Evolutionary conservation across 2,113 vertebrate species (phyloP), one percentile per base, ranked within the genome.

Genomic region (Dolichotis patagonum): DNA sequence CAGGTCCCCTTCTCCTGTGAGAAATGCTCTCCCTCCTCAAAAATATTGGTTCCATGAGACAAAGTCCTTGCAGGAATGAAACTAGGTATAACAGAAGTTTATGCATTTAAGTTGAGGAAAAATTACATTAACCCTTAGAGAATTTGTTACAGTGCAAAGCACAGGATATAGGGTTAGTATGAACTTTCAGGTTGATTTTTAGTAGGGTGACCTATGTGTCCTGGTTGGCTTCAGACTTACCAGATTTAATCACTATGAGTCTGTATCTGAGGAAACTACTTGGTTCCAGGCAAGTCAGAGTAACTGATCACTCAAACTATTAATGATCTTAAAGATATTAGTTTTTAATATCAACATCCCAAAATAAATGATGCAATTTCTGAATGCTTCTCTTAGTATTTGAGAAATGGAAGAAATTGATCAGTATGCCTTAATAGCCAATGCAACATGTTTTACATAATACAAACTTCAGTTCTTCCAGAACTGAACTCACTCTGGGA

Each of bases 41-140:
- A 95, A 87, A 96, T 80, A 97, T 97, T 96, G 97, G 96, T 94
- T 97, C 87, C 85, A 96, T 41, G n/a, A 97, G 80, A 93, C 46
- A 83, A 89, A 95, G 85, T 85, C 95, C 88, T 96, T 90, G 46
- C 49, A 75, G 60, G 86, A 90, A 94, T 86, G 93, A 85, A 75
- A 91, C 30, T 5, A 94, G 92, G 65, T 90, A 91, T 94, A 94
- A 92, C 69, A 80, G 28, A 78, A 77, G 67, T 62, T 85, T 71
- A 81, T 85, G 73, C 35, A 83, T 67, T 73, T 85, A 93, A 96
- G 26, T 52, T 69, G 77, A 85, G 65, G 65, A 93, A 96, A 94
- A 67, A 12, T 69, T 85, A 86, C 78, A 95, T 52, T 92, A 92
- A 91, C 77, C 81, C 60, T 96, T 60, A 92, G 81, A n/a, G 77